Conservation (phyloP, 2,797 vertebrate genomes). For the Typhlichthys subterraneus region DNA sequence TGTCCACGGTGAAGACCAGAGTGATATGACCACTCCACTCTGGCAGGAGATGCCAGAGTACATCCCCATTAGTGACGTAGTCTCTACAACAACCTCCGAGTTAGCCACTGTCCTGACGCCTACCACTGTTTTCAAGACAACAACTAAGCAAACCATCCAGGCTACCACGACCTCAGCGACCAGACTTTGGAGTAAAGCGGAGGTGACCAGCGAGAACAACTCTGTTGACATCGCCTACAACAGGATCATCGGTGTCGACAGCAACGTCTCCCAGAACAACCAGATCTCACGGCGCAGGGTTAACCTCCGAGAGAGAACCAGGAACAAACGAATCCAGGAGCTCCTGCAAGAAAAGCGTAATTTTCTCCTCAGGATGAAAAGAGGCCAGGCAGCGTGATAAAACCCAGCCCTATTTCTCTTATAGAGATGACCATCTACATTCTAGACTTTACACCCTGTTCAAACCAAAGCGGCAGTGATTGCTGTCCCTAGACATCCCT, state of each 20-base stretch:
- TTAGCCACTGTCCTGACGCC: conserved; percentile 8
- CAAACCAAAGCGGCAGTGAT: conserved; percentile 12
- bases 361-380: conserved; percentile 82
- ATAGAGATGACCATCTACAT: conserved; percentile 63
- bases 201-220: conserved; percentile 84
- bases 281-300: conserved; percentile 82
- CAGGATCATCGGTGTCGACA: conserved; percentile 71
- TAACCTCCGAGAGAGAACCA: conserved; percentile 85
- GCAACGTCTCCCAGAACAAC: conserved; percentile 85
- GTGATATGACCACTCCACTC: conserved; percentile 41
- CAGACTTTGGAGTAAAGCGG: conserved; percentile 47
- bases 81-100: conserved; percentile 23
- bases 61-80: conserved; percentile 42
- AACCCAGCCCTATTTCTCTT: conserved; percentile 66
- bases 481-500: conserved; percentile 11
- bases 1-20: conserved; percentile 40
- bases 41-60: conserved; percentile 72
- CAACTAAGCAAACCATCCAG: conserved; percentile 28
- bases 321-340: conserved; percentile 94
- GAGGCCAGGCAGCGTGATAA: conserved; percentile 63
- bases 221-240: conserved; percentile 82
- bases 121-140: conserved; percentile 13
- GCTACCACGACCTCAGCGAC: conserved; percentile 28
- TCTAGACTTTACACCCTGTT: conserved; percentile 35
- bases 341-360: conserved; percentile 90